Conservation (phyloP, 2,888 invertebrate species). For the Galerucella calmariensis region DNA sequence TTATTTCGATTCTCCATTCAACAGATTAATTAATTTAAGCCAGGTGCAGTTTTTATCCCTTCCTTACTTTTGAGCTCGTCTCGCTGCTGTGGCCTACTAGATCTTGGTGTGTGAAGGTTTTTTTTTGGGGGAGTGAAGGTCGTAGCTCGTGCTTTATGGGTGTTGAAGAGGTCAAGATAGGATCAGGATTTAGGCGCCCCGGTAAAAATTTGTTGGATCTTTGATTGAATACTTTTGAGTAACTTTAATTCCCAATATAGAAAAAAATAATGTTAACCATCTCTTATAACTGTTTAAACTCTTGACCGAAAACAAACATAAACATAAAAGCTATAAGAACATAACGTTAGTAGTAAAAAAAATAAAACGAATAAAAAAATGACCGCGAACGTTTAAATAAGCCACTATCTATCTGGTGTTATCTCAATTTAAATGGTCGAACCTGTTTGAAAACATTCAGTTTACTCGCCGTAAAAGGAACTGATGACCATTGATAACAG, state of each 20-base stretch:
- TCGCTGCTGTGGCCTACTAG: conserved; percentile 25
- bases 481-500: conserved; percentile 4
- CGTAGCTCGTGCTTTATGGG: conserved; percentile 25
- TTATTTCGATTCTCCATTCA: too few species aligned
- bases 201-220: not conserved
- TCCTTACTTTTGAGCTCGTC: conserved; percentile 6
- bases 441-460: not conserved
- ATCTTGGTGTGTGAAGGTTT: conserved; percentile 15
- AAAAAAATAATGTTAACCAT: too few species aligned
- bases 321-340: not conserved
- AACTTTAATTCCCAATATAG: too few species aligned
- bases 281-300: too few species aligned
- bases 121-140: conserved; percentile 30
- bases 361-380: not conserved
- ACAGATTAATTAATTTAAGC: not conserved
- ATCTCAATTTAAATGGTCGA: conserved; percentile 6
- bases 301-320: too few species aligned
- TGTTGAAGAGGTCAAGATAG: conserved; percentile 30
- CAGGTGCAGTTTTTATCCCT: conserved; percentile 1
- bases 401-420: not conserved
- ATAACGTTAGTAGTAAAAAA: not conserved
- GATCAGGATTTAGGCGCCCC: conserved; percentile 8
- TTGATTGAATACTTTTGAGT: too few species aligned
- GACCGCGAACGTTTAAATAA: conserved; percentile 7
- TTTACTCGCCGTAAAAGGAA: not conserved